A percentile compares a stretch with the other conserved stretches of the same genome.
These are phyloP conservation scores for Spatula clypeata DNA, from an alignment of 2,797 vertebrate genomes.

Conservation along the genomic window DNA sequence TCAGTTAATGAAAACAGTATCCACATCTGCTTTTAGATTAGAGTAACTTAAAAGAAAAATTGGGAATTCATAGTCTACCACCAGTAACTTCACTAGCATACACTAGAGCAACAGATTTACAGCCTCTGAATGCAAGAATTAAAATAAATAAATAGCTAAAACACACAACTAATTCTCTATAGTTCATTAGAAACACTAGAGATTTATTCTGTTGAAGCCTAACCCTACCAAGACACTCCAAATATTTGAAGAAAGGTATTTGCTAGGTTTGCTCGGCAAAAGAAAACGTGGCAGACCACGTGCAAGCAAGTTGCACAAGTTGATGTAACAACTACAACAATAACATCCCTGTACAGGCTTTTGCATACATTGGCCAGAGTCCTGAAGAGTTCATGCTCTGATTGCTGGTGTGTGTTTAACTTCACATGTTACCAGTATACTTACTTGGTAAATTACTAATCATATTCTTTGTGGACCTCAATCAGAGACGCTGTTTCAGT, in stretches of 20 bases:
- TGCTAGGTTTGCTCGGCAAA: not conserved
- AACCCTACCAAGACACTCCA: not conserved
- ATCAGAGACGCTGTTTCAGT: not conserved
- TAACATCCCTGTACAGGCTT: not conserved
- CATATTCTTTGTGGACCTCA: not conserved
- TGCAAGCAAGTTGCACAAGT: not conserved
- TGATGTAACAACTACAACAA: not conserved
- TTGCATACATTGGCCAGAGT: not conserved
- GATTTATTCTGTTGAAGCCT: not conserved
- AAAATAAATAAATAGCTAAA: slow-evolving; percentile 25
- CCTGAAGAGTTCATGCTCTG: not conserved
- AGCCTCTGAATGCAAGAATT: not conserved
- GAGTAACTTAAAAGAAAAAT: not conserved
- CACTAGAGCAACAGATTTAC: not conserved
- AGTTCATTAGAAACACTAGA: not conserved
- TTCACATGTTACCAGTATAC: not conserved
- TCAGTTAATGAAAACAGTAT: not conserved
- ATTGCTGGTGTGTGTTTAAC: not conserved
- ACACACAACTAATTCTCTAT: not conserved
- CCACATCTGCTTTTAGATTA: not conserved
- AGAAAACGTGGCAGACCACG: not conserved
- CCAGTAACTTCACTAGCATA: not conserved
- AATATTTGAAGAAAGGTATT: not conserved
- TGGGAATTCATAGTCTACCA: not conserved
- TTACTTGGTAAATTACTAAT: not conserved